A percentile compares a stretch with the other conserved stretches of the same genome.
Evolutionary conservation across 2,888 invertebrate genomes (phyloP).

Genomic region (Caenorhabditis sp.): DNA sequence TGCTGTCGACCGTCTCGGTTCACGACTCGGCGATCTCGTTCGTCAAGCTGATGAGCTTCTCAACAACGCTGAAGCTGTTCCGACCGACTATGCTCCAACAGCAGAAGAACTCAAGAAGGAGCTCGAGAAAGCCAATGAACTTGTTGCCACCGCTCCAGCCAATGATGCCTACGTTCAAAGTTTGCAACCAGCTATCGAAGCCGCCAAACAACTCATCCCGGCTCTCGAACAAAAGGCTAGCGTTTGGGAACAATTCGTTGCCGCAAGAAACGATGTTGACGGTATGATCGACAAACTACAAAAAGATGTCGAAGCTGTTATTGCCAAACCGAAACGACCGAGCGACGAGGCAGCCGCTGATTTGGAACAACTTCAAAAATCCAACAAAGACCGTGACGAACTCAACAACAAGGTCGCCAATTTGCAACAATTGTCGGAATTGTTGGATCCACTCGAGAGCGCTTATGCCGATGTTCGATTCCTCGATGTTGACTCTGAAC

Average conservation of each 20-base stretch:
- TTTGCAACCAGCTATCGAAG: conserved; percentile 24
- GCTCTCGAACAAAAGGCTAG: conserved; percentile 40
- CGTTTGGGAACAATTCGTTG: conserved; percentile 49
- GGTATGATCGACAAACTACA: conserved; percentile 27
- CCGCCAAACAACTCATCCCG: conserved; percentile 29
- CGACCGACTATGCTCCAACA: conserved; percentile 36
- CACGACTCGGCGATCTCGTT: conserved; percentile 40
- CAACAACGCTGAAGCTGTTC: conserved; percentile 43
- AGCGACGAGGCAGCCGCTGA: conserved; percentile 38
- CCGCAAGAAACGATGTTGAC: conserved; percentile 45
- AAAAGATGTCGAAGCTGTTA: conserved; percentile 34
- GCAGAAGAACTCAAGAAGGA: conserved; percentile 37
- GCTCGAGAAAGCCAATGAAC: conserved; percentile 11
- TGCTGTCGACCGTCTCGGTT: conserved; percentile 26
- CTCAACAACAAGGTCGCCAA: conserved; percentile 29
- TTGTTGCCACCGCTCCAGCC: conserved; percentile 5
- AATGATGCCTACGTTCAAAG: conserved; percentile 10
- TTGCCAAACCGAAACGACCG: conserved; percentile 34
- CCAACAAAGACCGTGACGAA: conserved; percentile 20
- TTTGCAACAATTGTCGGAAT: conserved; percentile 51
- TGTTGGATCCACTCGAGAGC: conserved; percentile 53
- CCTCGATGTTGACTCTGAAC: conserved; percentile 56
- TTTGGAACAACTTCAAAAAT: conserved; percentile 25
- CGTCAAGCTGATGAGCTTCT: conserved; percentile 38
- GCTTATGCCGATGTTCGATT: conserved; percentile 58